These are phyloP conservation scores for Adrianichthys oophorus DNA, from an alignment of 2,797 vertebrate genomes.

Conservation along the genomic window DNA sequence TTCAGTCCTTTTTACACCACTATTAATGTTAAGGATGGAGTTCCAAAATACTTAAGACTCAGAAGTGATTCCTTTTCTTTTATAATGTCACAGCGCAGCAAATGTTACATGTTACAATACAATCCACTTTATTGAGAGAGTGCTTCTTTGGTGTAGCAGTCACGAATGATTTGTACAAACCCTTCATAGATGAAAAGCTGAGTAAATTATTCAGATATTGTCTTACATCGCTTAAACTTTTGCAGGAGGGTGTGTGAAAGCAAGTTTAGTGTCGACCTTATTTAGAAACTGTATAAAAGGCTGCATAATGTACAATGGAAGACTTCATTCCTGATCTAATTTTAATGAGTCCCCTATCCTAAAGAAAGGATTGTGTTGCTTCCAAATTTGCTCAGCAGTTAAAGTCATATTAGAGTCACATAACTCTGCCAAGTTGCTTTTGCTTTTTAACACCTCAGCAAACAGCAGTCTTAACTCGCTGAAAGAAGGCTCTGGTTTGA, in stretches of 20 bases:
- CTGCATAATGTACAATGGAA: no score
- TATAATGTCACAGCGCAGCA: neutral
- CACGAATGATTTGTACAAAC: constrained; percentile 8
- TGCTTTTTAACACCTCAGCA: no score
- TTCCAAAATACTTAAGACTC: neutral
- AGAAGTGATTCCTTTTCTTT: neutral
- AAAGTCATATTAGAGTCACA: no score
- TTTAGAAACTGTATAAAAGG: no score
- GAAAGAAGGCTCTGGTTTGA: no score
- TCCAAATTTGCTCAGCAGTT: no score
- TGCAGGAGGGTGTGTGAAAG: constrained; percentile 5
- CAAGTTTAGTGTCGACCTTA: neutral
- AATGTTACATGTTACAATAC: neutral
- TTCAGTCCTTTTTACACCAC: neutral
- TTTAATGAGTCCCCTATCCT: no score
- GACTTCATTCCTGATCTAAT: no score
- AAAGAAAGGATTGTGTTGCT: no score
- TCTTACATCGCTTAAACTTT: neutral
- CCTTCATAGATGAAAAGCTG: constrained; percentile 6
- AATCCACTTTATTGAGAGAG: neutral
- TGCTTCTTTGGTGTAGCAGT: constrained; percentile 1
- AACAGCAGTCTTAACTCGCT: no score
- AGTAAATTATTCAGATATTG: constrained; percentile 8
- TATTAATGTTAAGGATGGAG: constrained; percentile 1
- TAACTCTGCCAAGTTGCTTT: no score